A percentile compares a stretch with the other conserved stretches of the same genome.
Conservation (phyloP, 2,113 vertebrate genomes). For the Sceloporus tristichus region DNA sequence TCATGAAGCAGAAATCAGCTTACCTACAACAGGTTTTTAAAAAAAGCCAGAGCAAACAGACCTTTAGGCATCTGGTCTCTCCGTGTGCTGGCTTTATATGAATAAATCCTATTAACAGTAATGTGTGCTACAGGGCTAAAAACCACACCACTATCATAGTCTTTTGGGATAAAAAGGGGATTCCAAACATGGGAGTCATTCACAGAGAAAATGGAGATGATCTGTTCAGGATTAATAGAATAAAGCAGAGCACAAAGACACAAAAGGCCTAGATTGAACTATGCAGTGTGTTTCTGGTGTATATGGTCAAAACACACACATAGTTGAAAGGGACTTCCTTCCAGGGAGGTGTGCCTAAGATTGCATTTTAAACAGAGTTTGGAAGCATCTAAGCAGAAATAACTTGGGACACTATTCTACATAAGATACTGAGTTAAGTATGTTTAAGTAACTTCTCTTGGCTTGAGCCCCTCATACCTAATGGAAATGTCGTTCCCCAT, state of each 20-base stretch:
- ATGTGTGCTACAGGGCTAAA: slow-evolving; percentile 15
- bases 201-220: not conserved
- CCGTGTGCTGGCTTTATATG: not conserved
- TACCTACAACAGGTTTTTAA: slow-evolving; percentile 26
- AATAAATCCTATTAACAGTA: slow-evolving; percentile 29
- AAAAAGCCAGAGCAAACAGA: slow-evolving; percentile 30
- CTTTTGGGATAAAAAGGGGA: not conserved
- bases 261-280: not conserved
- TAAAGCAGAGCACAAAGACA: not conserved
- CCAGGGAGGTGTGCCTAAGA: not conserved
- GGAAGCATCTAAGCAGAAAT: no score
- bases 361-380: not conserved
- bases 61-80: slow-evolving; percentile 28
- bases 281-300: not conserved
- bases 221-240: not conserved
- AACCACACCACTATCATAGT: not conserved
- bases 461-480: no score
- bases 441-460: no score
- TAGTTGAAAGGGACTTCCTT: not conserved
- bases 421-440: no score
- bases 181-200: not conserved
- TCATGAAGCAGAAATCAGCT: slow-evolving; percentile 26
- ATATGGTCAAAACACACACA: not conserved
- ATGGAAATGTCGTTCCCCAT: no score
- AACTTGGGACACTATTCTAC: no score